Evolutionary conservation across 2,888 invertebrate species (phyloP), one percentile per base, ranked within the genome.

Genomic region (Caradrina kadenii): DNA sequence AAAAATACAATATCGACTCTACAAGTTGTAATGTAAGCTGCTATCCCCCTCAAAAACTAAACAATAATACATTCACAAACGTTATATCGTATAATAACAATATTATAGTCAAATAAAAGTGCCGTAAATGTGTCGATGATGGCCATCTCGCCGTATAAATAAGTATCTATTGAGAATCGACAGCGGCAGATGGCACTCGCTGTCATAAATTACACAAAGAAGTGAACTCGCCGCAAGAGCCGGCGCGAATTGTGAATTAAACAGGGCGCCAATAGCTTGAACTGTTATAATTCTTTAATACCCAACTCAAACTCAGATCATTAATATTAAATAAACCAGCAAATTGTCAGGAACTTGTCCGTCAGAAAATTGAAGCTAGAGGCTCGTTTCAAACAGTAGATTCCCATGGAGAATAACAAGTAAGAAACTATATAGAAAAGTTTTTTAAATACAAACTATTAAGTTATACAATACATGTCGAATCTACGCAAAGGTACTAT

Each of bases 141-240:
- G 42, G 65, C 63, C 64, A 67, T 55, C 66, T 62, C 59, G 55
- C 63, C 56, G 60, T 79, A 68, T 75, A 74, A 82, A 80, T 78
- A 73, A 65, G 45, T 67, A 64, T 54, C 6, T 42, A 48, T 61
- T n/a, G 54, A 17, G 50, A 70, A 74, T 75, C 74, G 68, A 73
- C 60, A 59, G 66, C 63, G 62, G 75, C 84, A 81, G 83, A 81
- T 76, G 80, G 69, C 58, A 63, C 58, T 48, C 53, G 35, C 15
- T 55, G 65, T 66, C 68, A 78, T 83, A 79, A 83, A 84, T 77
- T 79, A 73, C 50, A 56, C 31, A 58, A 66, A 76, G 72, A 75
- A 76, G 66, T 49, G 68, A 61, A 68, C 56, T 50, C 31, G 49
- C 54, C 59, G 52, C 64, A 55, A 56, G n/a, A 42, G 62, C 64